These are phyloP conservation scores for Clusia tigrina DNA, from an alignment of 2,888 invertebrate genomes.

Conservation along the genomic window DNA sequence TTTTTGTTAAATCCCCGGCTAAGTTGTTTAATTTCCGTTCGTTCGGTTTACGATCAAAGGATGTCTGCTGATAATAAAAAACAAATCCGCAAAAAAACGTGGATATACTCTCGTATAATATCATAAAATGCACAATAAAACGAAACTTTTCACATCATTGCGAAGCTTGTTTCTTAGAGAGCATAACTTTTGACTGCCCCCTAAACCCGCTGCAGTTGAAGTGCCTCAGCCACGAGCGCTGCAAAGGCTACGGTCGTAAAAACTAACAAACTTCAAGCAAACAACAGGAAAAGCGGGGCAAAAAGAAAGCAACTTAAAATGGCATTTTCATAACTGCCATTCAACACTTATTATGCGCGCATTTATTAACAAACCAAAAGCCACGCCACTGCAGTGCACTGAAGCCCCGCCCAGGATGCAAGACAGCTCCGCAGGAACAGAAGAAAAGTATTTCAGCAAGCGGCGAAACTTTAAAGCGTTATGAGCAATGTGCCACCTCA, in stretches of 20 bases:
- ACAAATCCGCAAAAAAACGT: not conserved
- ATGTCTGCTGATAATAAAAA: not conserved
- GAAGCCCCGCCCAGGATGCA: too few species aligned
- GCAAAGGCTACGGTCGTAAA: slow-evolving; percentile 10
- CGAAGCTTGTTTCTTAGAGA: not conserved
- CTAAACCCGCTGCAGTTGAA: not conserved
- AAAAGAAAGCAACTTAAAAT: not conserved
- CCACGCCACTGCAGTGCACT: too few species aligned
- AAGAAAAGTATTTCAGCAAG: too few species aligned
- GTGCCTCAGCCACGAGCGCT: not conserved
- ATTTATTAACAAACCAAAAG: slow-evolving; percentile 13
- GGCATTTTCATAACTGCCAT: not conserved
- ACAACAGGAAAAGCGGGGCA: too few species aligned
- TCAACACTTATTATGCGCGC: not conserved
- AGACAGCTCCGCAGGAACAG: too few species aligned
- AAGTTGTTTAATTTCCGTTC: slow-evolving; percentile 1
- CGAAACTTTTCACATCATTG: not conserved
- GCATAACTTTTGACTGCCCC: not conserved
- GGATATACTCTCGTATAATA: not conserved
- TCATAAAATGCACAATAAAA: not conserved
- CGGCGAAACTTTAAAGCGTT: too few species aligned
- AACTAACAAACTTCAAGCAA: slow-evolving; percentile 12
- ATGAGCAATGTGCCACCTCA: too few species aligned
- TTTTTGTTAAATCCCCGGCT: not conserved
- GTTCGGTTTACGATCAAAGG: not conserved